phyloP scores from a whole-genome alignment of 2,888 invertebrate species.

The Lochmaea capreae region DNA sequence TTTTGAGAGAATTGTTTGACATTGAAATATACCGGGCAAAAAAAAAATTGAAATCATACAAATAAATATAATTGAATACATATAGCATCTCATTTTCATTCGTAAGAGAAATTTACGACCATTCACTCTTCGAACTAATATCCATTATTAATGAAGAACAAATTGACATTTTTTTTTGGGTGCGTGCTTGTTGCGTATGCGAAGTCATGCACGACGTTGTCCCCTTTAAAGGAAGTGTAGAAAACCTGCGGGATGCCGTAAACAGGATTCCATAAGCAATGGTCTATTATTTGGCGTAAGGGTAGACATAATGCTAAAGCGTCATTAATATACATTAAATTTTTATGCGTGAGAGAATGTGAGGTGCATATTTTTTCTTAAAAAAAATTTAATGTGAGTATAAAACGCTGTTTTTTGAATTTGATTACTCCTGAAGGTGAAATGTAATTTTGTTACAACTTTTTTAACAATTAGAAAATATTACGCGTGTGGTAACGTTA shows the following conservation, averaged over 20 bases:
- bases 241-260: conserved; percentile 25
- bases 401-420: not conserved
- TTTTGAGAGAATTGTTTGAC: too few species aligned
- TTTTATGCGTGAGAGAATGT: conserved; percentile 7
- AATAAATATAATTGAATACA: too few species aligned
- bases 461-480: too few species aligned
- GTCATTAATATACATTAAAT: conserved; percentile 8
- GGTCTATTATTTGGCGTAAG: conserved; percentile 1
- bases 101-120: conserved; percentile 57
- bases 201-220: conserved; percentile 60
- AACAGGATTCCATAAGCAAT: conserved; percentile 15
- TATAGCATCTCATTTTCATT: too few species aligned
- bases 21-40: too few species aligned
- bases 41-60: too few species aligned
- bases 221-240: conserved; percentile 28
- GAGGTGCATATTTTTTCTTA: not conserved
- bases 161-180: conserved; percentile 66
- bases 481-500: too few species aligned
- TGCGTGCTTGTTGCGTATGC: conserved; percentile 66
- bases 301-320: not conserved
- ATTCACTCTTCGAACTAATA: conserved; percentile 62
- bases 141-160: conserved; percentile 66
- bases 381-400: not conserved
- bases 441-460: too few species aligned
- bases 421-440: not conserved